Evolutionary conservation across 2,113 vertebrate species (phyloP), one percentile per base, ranked within the genome.

Genomic region (Elachura formosa): DNA sequence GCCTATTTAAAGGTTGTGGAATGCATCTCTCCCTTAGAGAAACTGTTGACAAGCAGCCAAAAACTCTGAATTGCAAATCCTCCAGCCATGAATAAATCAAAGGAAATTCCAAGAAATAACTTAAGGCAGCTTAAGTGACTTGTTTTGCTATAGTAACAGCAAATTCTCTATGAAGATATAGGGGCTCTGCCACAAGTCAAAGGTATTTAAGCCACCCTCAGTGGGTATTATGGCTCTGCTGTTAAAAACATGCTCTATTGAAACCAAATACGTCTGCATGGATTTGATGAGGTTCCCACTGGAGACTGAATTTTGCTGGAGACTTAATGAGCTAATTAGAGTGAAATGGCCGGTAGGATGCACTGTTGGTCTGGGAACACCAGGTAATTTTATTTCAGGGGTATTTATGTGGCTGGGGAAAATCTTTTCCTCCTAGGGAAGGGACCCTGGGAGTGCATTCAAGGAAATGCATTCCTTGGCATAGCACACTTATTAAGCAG

Each of bases 31-130:
- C 56, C 64, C 45, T 92, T 52, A 72, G 79, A 84, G 22, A 71
- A 92, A 86, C 75, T 78, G 87, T 88, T 96, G 94, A 94, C 83
- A 94, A 88, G 72, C 85, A 52, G 94, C 95, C 93, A 96, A 86
- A 86, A 95, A 93, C 73, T 95, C 90, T 86, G 90, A 90, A 95
- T 81, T 90, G 85, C 92, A 96, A 93, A 93, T 94, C 59, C 52
- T 93, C 61, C 85, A 91, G 78, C 85, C 94, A 93, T 86, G 82
- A 94, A 96, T 96, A 96, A 96, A 96, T 94, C 91, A 94, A 95
- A 96, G 79, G 79, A 96, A 96, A 96, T 96, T 96, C 96, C 76
- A 90, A 96, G 72, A 94, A 86, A 93, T 92, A 95, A 90, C 72
- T 62, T 86, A 86, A 94, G 79, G 78, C 81, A 89, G 78, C 38